Evolutionary conservation across 2,113 vertebrate species (phyloP), one percentile per base, ranked within the genome.

Genomic region (Nestor notabilis): DNA sequence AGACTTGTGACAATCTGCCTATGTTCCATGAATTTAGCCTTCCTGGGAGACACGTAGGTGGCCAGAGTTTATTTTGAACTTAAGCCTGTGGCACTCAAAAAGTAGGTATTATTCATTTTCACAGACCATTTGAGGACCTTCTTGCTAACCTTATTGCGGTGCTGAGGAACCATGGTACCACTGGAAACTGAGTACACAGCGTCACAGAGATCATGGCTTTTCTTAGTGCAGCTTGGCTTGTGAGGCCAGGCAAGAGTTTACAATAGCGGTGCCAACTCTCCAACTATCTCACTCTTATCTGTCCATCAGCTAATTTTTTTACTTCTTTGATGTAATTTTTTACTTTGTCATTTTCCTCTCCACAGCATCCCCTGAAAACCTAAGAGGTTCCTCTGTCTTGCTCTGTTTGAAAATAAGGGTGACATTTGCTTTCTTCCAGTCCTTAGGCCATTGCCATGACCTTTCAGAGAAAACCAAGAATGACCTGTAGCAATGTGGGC

Each of bases 1-100:
- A 75, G n/a, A 71, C 11, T 7, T 52, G 20, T 66, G 50, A 35
- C 0, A 0, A 60, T 74, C 64, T 90, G 27, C 44, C 28, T 69
- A n/a, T 78, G 3, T 61, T 83, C 24, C 8, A 17, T 0, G 0
- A n/a, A 69, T 68, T 65, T 66, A 17, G 81, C 17, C 39, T 74
- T 82, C 46, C n/a, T 76, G n/a, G 33, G 35, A 77, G 53, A 69
- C 13, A 7, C 7, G 12, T 46, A 25, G 28, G 13, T 75, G 27
- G 10, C 71, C 24, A 53, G 41, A 66, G 4, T 71, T 46, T 78
- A 4, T 65, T 90, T 60, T 3, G 7, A 58, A 76, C 35, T 56
- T 39, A 44, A 68, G 28, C 14, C 46, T 71, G 37, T 56, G 66
- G 49, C n/a, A 60, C 47, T 55, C 68, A 43, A 13, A 60, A 70